These are phyloP conservation scores for Gymnothorax javanicus DNA, from an alignment of 2,797 vertebrate species.

Conservation along the genomic window DNA sequence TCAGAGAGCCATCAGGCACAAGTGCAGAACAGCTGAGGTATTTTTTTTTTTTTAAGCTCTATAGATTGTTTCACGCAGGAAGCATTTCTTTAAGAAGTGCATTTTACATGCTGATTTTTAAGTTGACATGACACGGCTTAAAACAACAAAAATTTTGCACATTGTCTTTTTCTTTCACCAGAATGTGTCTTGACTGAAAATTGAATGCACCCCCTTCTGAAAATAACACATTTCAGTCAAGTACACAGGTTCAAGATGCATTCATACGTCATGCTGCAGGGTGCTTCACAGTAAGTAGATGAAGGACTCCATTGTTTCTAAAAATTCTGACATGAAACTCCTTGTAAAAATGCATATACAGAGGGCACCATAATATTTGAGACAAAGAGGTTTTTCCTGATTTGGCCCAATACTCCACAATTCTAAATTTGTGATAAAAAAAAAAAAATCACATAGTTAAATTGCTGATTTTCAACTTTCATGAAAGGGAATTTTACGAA, in stretches of 20 bases:
- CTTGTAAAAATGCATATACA: too few species aligned
- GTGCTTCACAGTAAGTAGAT: not conserved
- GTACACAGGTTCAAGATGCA: conserved; percentile 11
- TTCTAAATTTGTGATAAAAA: too few species aligned
- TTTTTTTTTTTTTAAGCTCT: conserved; percentile 36
- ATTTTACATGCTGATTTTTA: conserved; percentile 30
- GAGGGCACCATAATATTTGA: too few species aligned
- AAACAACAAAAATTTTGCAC: conserved; percentile 33
- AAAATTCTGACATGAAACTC: not conserved
- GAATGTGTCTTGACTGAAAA: conserved; percentile 19
- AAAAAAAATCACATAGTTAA: too few species aligned
- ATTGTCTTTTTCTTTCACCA: conserved; percentile 42
- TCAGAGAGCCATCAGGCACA: conserved; percentile 60
- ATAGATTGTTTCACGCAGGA: conserved; percentile 33
- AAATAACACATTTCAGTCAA: not conserved
- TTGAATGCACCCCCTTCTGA: not conserved
- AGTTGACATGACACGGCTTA: conserved; percentile 27
- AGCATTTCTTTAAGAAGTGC: conserved; percentile 44
- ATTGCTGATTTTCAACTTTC: too few species aligned
- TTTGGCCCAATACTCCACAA: too few species aligned
- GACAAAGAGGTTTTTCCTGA: too few species aligned
- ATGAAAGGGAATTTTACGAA: too few species aligned
- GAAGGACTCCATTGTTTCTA: not conserved
- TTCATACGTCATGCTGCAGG: conserved; percentile 1
- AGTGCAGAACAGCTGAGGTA: conserved; percentile 54